These are phyloP conservation scores for Heliconius sara DNA, from an alignment of 2,888 invertebrate species.

Conservation along the genomic window DNA sequence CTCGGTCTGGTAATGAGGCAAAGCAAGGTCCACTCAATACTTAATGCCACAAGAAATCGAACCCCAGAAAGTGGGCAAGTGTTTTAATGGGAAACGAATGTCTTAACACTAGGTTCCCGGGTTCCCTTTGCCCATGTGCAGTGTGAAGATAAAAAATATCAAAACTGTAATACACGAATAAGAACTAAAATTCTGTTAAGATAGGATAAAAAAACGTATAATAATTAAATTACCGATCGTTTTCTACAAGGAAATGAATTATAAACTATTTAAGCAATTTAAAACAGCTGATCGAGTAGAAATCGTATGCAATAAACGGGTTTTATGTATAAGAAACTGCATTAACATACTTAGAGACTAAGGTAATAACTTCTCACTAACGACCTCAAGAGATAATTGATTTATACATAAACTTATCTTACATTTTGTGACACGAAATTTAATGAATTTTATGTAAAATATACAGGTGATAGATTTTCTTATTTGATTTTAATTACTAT, in stretches of 20 bases:
- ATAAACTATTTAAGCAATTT: slow-evolving; percentile 13
- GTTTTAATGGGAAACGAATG: too few species aligned
- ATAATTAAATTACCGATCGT: not conserved
- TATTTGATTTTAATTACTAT: not conserved
- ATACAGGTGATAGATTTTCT: not conserved
- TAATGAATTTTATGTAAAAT: not conserved
- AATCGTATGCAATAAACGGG: slow-evolving; percentile 27
- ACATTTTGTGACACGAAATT: not conserved
- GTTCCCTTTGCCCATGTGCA: too few species aligned
- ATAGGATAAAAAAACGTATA: not conserved
- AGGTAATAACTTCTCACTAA: slow-evolving; percentile 7
- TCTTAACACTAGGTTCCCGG: too few species aligned
- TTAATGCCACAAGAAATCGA: too few species aligned
- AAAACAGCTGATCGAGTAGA: slow-evolving; percentile 24
- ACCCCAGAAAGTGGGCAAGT: too few species aligned
- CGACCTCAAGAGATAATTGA: slow-evolving; percentile 7
- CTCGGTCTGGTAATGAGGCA: too few species aligned
- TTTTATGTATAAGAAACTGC: slow-evolving; percentile 19
- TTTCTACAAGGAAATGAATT: slow-evolving; percentile 4
- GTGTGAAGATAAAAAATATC: too few species aligned
- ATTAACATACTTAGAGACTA: slow-evolving; percentile 14
- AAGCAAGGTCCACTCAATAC: too few species aligned
- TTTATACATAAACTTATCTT: not conserved
- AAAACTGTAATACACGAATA: too few species aligned
- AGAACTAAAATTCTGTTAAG: not conserved